Percentiles rank a stretch among this genome's conserved stretches.
These are phyloP conservation scores for Streptopelia turtur DNA, from an alignment of 2,797 vertebrate genomes.

Conservation along the genomic window DNA sequence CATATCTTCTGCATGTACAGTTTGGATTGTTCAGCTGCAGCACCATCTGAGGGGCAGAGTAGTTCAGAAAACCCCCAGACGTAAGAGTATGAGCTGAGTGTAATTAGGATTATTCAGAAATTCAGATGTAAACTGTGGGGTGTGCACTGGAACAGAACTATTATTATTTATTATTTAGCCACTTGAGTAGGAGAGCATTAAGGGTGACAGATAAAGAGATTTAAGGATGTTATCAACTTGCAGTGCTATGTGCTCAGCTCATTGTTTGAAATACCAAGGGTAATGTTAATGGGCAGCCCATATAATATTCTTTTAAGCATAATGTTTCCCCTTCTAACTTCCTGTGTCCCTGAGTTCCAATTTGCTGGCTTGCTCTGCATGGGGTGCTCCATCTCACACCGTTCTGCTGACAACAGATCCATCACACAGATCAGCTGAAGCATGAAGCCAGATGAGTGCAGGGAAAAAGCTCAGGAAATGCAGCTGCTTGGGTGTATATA, in stretches of 20 bases:
- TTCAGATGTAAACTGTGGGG: neutral
- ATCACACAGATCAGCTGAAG: neutral
- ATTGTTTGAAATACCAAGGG: neutral
- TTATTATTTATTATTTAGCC: neutral
- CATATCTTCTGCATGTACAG: accelerated
- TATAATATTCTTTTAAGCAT: neutral
- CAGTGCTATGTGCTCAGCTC: neutral
- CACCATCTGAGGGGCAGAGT: neutral
- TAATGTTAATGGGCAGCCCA: neutral
- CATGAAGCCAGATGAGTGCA: neutral
- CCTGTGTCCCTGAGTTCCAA: neutral
- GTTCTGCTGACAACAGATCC: neutral
- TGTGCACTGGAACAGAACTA: neutral
- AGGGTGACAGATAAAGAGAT: neutral
- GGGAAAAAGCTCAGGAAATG: neutral
- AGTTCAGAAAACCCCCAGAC: neutral
- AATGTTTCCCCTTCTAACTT: neutral
- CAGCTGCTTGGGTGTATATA: neutral
- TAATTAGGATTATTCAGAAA: neutral
- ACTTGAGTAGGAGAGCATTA: neutral
- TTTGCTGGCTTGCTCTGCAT: neutral
- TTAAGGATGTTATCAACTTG: neutral
- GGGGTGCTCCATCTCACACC: neutral
- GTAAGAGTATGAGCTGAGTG: neutral
- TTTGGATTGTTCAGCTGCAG: neutral